phyloP scores from a whole-genome alignment of 2,797 vertebrate species.

The Jordanella pulchra region DNA sequence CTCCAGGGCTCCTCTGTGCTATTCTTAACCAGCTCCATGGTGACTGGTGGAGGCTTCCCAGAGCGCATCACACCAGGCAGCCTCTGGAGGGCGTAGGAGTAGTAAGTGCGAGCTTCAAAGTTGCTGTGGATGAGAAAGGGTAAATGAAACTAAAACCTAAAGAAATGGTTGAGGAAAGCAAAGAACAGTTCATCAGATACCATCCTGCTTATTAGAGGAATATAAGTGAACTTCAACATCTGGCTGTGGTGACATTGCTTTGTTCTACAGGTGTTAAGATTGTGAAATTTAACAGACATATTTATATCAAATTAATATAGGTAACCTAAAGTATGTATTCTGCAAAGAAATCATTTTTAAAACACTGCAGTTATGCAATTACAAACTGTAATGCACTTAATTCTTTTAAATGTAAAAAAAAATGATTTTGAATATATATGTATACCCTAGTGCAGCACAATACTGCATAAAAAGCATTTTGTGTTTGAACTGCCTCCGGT shows the following conservation, averaged over 20 bases:
- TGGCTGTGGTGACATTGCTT: neutral
- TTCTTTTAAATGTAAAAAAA: neutral
- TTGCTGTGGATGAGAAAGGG: constrained; percentile 69
- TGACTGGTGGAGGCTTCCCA: constrained; percentile 51
- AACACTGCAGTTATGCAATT: neutral
- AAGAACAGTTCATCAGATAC: neutral
- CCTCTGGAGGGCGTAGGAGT: constrained; percentile 84
- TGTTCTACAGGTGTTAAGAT: neutral
- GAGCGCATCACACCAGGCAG: constrained; percentile 79
- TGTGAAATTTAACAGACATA: neutral
- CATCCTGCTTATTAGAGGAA: neutral
- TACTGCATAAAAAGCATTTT: neutral
- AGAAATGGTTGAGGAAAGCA: neutral
- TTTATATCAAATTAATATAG: neutral
- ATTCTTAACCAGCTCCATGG: neutral
- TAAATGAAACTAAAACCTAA: constrained; percentile 15
- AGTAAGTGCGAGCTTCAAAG: constrained; percentile 82
- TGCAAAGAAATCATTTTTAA: neutral
- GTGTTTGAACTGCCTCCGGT: neutral
- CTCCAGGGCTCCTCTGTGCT: constrained; percentile 62
- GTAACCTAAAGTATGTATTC: neutral
- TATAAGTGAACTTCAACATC: neutral
- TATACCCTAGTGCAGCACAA: neutral
- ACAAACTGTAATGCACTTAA: neutral
- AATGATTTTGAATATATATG: too few relatives aligned